phyloP scores from a whole-genome alignment of 2,113 vertebrate genomes.

The Neolamprologus brichardi region DNA sequence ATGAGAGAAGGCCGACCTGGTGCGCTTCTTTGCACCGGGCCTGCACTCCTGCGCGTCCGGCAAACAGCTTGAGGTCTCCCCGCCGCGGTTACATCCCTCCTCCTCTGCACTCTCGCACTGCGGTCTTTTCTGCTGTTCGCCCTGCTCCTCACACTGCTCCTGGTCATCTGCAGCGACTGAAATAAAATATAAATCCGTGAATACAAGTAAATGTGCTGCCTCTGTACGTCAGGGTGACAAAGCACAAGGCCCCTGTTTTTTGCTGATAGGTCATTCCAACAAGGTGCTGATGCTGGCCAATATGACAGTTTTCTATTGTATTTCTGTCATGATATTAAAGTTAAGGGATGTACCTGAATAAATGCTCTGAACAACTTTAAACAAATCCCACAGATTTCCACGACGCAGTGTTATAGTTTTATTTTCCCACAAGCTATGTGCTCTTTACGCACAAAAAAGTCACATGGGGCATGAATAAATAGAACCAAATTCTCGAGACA shows the following conservation, averaged over 20 bases:
- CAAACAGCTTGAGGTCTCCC: not conserved
- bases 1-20: conserved; percentile 77
- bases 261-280: not conserved
- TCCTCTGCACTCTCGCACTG: not conserved
- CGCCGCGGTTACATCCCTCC: not conserved
- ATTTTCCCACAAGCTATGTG: not conserved
- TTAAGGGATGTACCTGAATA: not conserved
- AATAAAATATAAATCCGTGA: not conserved
- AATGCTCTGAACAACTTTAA: not conserved
- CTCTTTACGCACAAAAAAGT: not conserved
- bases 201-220: not conserved
- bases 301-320: not conserved
- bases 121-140: not conserved
- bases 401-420: not conserved
- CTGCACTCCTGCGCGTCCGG: conserved; percentile 5
- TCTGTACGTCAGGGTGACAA: not conserved
- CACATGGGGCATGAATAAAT: not conserved
- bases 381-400: not conserved
- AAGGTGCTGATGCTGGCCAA: not conserved
- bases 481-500: not conserved
- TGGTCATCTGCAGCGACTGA: not conserved
- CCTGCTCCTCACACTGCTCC: not conserved
- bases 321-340: not conserved
- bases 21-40: conserved; percentile 66
- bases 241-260: not conserved